Conservation (phyloP, 2,888 invertebrate species). For the Andricus quercusramuli region DNA sequence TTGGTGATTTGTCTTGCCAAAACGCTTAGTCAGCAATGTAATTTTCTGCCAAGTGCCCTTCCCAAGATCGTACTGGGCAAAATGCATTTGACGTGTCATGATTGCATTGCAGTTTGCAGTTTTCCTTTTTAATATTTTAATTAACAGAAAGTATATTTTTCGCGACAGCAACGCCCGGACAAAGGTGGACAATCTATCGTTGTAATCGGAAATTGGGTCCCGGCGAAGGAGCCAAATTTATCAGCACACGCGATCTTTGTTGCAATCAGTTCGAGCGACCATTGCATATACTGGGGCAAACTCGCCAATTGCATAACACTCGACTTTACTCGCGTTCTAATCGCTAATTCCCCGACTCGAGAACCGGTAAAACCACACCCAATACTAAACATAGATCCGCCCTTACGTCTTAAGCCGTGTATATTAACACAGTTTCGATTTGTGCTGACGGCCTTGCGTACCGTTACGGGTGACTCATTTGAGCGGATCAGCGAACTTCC, state of each 20-base stretch:
- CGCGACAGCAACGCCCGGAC: background rate
- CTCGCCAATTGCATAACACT: conserved; percentile 64
- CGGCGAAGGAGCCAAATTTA: conserved; percentile 28
- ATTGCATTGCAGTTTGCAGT: background rate
- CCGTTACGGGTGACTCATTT: conserved; percentile 68
- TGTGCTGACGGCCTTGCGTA: conserved; percentile 66
- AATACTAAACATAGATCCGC: conserved; percentile 64
- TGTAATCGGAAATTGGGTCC: background rate
- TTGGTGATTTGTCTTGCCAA: background rate
- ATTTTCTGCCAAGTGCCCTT: background rate
- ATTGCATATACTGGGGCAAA: conserved; percentile 45
- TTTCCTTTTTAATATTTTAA: background rate
- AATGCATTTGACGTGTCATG: background rate
- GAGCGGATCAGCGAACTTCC: conserved; percentile 62
- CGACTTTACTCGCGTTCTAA: conserved; percentile 68
- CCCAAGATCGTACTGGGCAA: background rate
- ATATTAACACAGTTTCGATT: conserved; percentile 60
- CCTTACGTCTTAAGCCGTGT: conserved; percentile 55
- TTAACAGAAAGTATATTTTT: background rate
- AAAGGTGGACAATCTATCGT: background rate
- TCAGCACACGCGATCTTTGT: conserved; percentile 38
- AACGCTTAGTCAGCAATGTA: background rate
- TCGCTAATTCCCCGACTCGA: conserved; percentile 63
- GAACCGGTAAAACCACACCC: conserved; percentile 76
- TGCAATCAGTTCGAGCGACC: conserved; percentile 45